Conservation (phyloP, 2,888 invertebrate genomes). For the Nysson spinosus region DNA sequence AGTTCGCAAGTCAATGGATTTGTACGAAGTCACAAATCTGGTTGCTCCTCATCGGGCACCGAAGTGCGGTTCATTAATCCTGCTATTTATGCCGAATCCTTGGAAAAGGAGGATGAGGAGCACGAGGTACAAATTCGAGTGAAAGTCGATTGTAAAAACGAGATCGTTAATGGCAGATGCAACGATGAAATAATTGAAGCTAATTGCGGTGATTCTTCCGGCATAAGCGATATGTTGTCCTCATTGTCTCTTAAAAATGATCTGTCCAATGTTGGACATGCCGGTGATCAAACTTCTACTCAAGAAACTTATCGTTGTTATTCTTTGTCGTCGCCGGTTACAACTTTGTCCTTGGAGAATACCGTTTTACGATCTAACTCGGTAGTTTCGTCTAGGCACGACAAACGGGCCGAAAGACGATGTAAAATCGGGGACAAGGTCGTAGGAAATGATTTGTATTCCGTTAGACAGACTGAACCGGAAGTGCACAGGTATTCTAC, state of each 20-base stretch:
- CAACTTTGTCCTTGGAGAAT: constrained; percentile 36
- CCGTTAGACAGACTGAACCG: constrained; percentile 18
- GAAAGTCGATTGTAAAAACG: constrained; percentile 15
- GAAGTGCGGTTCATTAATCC: constrained; percentile 80
- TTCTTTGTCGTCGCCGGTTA: constrained; percentile 45
- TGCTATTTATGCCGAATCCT: constrained; percentile 81
- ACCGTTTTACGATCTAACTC: constrained; percentile 35
- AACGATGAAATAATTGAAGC: constrained; percentile 34
- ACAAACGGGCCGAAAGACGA: constrained; percentile 47
- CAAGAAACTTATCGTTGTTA: constrained; percentile 64
- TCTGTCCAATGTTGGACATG: constrained; percentile 10
- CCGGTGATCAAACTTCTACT: constrained; percentile 34
- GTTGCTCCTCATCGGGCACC: constrained; percentile 41
- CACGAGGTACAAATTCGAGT: constrained; percentile 39
- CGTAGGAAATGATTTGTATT: constrained; percentile 2
- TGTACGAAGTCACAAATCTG: neutral
- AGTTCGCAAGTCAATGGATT: constrained; percentile 13
- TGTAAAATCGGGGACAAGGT: constrained; percentile 44
- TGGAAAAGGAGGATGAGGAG: constrained; percentile 74
- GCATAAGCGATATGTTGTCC: constrained; percentile 40
- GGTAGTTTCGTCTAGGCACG: constrained; percentile 37
- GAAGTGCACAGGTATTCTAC: constrained; percentile 52
- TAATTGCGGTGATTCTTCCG: constrained; percentile 65
- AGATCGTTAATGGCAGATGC: neutral
- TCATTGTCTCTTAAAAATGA: constrained; percentile 33